Base-by-base conservation (phyloP, 2,888 invertebrate species). In the Blastobasis adustella region DNA sequence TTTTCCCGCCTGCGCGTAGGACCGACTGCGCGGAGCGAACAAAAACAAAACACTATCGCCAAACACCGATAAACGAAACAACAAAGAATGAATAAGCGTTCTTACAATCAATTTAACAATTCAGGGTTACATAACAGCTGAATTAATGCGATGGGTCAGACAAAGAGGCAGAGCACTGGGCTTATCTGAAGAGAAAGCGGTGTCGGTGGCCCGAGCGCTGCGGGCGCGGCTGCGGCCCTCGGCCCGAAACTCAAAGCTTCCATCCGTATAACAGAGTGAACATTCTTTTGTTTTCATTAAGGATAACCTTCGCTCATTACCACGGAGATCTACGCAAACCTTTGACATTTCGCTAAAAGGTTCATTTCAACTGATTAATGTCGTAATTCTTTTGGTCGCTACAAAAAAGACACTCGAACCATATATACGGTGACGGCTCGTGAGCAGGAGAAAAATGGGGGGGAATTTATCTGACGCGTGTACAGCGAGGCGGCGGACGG, bases 301-400 rank as follows among this genome's bases (percentile, higher is more conserved):
- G 71, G 69, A 68, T 75, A 76, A 78, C 70, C 72, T 65, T 70
- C 61, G 61, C 74, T 79, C 76, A 73, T 79, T 78, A 73, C 70
- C 58, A 58, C 65, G 51, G 66, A 73, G 73, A 83, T 80, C 73
- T 78, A 67, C 68, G 71, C 75, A 77, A 81, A 75, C 81, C 79
- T 83, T 81, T 83, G 82, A 85, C 82, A 78, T 82, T 81, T 78
- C 74, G 78, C 79, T 83, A 82, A 85, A 82, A 84, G 80, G 79
- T 82, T 82, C 78, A 83, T 86, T 83, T 83, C 68, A 65, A 63
- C 72, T 83, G 84, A 86, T 81, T 81, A 82, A 83, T 86, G 79
- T 68, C 69, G 79, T 80, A 82, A 85, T 84, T 82, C 77, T 71
- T 79, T 75, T 65, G 71, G 75, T 73, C 69, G 69, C 70, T 70